phyloP scores from a whole-genome alignment of 2,888 invertebrate species.

The Eupeodes latifasciatus region DNA sequence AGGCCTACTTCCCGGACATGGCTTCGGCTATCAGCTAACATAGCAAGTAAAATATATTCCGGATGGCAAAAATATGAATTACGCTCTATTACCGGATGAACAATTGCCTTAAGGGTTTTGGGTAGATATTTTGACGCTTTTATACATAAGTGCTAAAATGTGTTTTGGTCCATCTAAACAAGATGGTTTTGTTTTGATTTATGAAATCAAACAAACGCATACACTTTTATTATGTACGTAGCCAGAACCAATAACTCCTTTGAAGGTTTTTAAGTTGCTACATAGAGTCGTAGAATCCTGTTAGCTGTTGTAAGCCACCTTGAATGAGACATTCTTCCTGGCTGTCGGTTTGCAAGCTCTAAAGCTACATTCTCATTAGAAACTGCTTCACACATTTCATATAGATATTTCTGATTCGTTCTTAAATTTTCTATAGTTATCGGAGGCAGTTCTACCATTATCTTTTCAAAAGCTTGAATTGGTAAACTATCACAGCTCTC shows the following conservation, averaged over 20 bases:
- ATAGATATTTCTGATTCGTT: conserved; percentile 4
- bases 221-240: conserved; percentile 8
- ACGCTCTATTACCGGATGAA: too few relatives aligned
- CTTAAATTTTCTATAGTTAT: conserved; percentile 11
- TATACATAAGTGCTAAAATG: too few relatives aligned
- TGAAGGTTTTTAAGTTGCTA: background rate
- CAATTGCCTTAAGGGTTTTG: too few relatives aligned
- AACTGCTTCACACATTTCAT: conserved; percentile 18
- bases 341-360: background rate
- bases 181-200: background rate
- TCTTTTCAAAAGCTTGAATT: conserved; percentile 19
- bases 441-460: background rate
- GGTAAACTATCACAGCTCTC: background rate
- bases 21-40: too few relatives aligned
- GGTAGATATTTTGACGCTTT: too few relatives aligned
- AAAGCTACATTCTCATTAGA: background rate
- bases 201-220: conserved; percentile 1
- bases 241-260: background rate
- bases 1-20: too few relatives aligned
- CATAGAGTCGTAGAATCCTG: conserved; percentile 9
- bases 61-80: too few relatives aligned
- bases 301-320: conserved; percentile 22
- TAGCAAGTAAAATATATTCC: too few relatives aligned
- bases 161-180: too few relatives aligned
- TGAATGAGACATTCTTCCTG: conserved; percentile 11